Conservation (phyloP, 1,140 invertebrate genomes). For the Drosophila equinoxialis region DNA sequence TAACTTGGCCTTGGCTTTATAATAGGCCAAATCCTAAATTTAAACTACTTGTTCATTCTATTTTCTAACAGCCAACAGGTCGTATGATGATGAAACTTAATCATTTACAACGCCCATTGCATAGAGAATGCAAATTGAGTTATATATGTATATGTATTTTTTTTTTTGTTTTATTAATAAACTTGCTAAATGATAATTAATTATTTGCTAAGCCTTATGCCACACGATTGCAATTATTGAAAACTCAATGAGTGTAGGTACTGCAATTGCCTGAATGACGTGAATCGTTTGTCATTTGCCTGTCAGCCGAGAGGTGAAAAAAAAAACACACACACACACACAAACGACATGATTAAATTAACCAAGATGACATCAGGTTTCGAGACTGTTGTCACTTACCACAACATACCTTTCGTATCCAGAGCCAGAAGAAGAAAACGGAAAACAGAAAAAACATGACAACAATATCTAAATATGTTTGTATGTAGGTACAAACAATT, state of each 20-base stretch:
- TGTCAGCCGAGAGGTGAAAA: neutral
- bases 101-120: no score
- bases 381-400: constrained; percentile 31
- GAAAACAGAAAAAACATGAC: constrained; percentile 28
- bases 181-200: constrained; percentile 10
- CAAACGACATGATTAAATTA: constrained; percentile 4
- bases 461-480: constrained; percentile 16
- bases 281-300: constrained; percentile 26
- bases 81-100: no score
- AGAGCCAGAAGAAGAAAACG: neutral
- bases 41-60: no score
- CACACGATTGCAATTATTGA: constrained; percentile 45
- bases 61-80: no score
- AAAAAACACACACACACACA: no score
- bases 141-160: neutral
- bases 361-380: constrained; percentile 49
- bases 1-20: no score
- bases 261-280: constrained; percentile 46
- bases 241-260: constrained; percentile 9
- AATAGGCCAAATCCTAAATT: no score
- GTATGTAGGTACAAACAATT: constrained; percentile 10
- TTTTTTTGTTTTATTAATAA: neutral
- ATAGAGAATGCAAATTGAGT: constrained; percentile 3
- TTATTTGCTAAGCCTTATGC: neutral
- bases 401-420: neutral